Conservation (phyloP, 2,888 invertebrate species). For the Ceratothoa steindachneri region DNA sequence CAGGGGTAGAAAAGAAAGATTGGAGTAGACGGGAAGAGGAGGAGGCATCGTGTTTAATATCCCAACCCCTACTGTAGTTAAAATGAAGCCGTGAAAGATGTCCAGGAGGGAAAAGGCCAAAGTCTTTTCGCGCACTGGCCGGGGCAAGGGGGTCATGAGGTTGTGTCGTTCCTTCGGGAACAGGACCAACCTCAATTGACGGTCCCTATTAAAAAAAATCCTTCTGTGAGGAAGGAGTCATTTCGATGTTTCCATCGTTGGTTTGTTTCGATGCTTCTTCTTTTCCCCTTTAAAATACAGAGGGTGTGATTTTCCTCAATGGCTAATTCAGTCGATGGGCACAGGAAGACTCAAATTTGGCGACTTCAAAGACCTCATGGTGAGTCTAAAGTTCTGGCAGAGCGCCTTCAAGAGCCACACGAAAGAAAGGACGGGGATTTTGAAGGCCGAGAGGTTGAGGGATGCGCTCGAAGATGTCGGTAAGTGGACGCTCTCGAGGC, state of each 20-base stretch:
- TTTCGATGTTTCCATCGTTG: no score
- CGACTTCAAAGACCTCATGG: conserved; percentile 87
- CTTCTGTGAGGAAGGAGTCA: no score
- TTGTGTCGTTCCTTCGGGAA: no score
- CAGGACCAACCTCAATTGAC: no score
- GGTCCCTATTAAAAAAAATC: no score
- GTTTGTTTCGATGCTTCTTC: no score
- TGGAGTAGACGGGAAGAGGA: no score
- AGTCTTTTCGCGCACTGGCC: not conserved
- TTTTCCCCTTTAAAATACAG: no score
- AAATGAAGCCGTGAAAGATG: not conserved
- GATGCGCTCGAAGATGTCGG: conserved; percentile 80
- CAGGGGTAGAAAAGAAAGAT: no score
- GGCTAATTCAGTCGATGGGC: conserved; percentile 62
- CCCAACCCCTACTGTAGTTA: conserved; percentile 4
- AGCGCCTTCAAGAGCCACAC: conserved; percentile 83
- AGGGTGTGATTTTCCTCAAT: not conserved
- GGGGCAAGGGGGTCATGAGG: no score
- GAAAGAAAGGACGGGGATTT: conserved; percentile 82
- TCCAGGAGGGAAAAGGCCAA: not conserved
- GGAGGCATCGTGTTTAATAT: not conserved
- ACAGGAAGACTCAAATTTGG: conserved; percentile 75
- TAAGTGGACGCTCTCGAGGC: no score
- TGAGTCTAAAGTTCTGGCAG: conserved; percentile 86
- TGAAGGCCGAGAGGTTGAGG: conserved; percentile 69